Base-by-base conservation (phyloP, 2,113 vertebrate species). In the Thalassoma bifasciatum region DNA sequence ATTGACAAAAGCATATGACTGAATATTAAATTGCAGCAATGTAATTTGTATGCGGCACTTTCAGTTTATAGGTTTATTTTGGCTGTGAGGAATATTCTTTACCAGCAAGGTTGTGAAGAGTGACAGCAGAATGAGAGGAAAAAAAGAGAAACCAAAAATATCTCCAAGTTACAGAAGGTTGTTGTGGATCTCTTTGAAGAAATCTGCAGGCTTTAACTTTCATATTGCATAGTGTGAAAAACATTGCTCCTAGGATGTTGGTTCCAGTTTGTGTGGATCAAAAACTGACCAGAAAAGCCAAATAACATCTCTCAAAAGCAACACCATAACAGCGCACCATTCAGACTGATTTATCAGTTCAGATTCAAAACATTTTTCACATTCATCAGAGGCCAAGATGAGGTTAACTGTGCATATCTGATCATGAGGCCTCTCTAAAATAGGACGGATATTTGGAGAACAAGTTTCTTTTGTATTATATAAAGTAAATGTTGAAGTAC, bases 221-320 rank as follows among this genome's bases (percentile, higher is more conserved):
- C 50, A 40, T 9, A 40, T 4, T 66, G 52, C 62, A 46, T 14
- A n/a, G 36, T 36, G 54, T 66, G 14, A 61, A 59, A 30, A 58
- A 16, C 16, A 26, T 34, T 0, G 4, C 9, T 21, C 68, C 34
- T 24, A 17, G 22, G 44, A 16, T 8, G 30, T 30, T 26, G 67
- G 40, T 30, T 54, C 16, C 40, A 26, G 50, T 8, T 13, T 7
- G 51, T 2, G 62, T 60, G 44, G 16, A 46, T 17, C 44, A 17
- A 30, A 7, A 46, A 4, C 24, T 34, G 47, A 46, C 24, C 36
- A n/a, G 16, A 26, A 53, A 53, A 52, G 24, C 4, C 24, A 62
- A 42, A 72, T 16, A 53, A 38, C 34, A 50, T 21, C n/a, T 26
- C 17, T 36, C 38, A 21, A 62, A 62, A 47, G 24, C 13, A 37